Base-by-base conservation (phyloP, 2,797 vertebrate species). In the Momotus momota region DNA sequence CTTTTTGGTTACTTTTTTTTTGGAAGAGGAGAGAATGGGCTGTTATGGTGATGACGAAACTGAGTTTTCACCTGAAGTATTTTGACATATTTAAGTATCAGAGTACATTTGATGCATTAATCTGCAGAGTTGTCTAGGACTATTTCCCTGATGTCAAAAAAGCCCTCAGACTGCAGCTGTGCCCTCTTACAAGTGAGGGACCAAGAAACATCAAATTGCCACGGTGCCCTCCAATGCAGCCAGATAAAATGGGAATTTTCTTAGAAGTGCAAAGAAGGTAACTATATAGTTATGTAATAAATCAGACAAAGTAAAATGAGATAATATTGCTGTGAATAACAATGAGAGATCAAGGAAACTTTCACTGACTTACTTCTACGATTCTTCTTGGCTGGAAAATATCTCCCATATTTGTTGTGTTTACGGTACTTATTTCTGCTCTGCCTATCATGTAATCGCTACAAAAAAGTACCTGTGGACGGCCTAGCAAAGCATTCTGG, bases 181-280 rank as follows among this genome's bases (percentile, higher is more conserved):
- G 46, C 31, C 9, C 7, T 69, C 49, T 43, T 21, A 57, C 8
- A 87, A 75, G 14, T 0, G 5, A 60, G 46, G 21, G 62, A 43
- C 18, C 77, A 86, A 91, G 88, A 61, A 90, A 60, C 60, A 89
- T 27, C 43, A 48, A 51, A 51, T 35, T 70, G n/a, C 31, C 49
- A 25, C 0, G 3, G 54, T 2, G 1, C 19, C 55, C 40, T 54
- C 10, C 73, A 72, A 13, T 7, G 12, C 35, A 31, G 21, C 9
- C 49, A 52, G 51, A 74, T 25, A 74, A 90, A 86, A 64, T 2
- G 9, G 20, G 74, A 40, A 43, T 27, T 45, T 62, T 41, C 45
- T 77, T 52, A 73, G 45, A 81, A 86, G 17, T 40, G 23, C 33
- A 75, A 83, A 71, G 58, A 79, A 62, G n/a, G 5, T 18, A 90